Percentiles rank a stretch among this genome's conserved stretches.
These are phyloP conservation scores for Schlechtendalia chinensis DNA, from an alignment of 1,140 invertebrate species.

Conservation along the genomic window DNA sequence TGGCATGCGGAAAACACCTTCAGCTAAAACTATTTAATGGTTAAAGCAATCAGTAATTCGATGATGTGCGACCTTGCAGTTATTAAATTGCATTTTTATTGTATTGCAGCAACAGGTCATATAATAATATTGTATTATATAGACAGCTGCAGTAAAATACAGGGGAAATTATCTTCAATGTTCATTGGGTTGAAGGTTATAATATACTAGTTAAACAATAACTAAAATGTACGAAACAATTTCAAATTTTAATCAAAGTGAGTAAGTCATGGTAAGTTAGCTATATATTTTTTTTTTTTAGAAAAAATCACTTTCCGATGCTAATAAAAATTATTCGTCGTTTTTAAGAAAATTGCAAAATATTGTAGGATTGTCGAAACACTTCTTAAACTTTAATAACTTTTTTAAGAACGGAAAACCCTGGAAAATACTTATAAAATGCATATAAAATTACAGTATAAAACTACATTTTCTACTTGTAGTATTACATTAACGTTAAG, in stretches of 20 bases:
- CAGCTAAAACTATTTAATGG: constrained; percentile 30
- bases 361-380: too few species aligned
- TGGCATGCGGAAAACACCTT: constrained; percentile 47
- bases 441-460: too few species aligned
- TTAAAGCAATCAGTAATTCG: constrained; percentile 36
- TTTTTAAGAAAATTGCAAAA: too few species aligned
- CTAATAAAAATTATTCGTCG: too few species aligned
- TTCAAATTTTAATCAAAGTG: neutral
- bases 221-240: constrained; percentile 15
- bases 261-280: neutral
- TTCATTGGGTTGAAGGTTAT: constrained; percentile 36
- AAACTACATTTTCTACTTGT: too few species aligned
- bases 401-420: too few species aligned
- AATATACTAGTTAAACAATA: constrained; percentile 6
- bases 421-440: too few species aligned
- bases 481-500: too few species aligned
- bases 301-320: too few species aligned
- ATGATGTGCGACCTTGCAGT: constrained; percentile 44
- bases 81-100: constrained; percentile 34
- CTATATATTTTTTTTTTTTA: neutral
- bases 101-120: constrained; percentile 39
- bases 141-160: neutral
- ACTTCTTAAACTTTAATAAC: too few species aligned
- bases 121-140: neutral
- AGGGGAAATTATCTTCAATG: constrained; percentile 37